A percentile compares a stretch with the other conserved stretches of the same genome.
Conservation (phyloP, 1,140 invertebrate species). For the Sycophila sp. region DNA sequence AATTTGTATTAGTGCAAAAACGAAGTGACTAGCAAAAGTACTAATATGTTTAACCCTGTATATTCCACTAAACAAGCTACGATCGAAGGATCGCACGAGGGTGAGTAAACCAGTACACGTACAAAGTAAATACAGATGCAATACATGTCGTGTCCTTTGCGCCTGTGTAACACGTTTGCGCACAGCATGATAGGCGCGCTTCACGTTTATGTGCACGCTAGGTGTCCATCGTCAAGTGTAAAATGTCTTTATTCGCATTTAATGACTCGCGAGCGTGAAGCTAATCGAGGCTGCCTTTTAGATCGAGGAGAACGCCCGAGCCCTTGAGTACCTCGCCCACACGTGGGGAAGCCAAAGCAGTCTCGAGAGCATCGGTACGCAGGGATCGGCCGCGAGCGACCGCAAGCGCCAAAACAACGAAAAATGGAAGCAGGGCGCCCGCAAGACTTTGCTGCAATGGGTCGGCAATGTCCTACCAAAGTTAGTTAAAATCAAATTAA, state of each 20-base stretch:
- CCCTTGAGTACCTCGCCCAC: slow-evolving; percentile 86
- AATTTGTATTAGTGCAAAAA: not conserved
- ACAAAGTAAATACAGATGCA: not conserved
- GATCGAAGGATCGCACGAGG: slow-evolving; percentile 66
- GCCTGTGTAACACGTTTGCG: not conserved
- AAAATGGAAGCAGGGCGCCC: slow-evolving; percentile 87
- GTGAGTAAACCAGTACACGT: slow-evolving; percentile 56
- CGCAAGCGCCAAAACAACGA: slow-evolving; percentile 67
- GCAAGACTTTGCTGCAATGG: slow-evolving; percentile 94
- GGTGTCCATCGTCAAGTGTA: slow-evolving; percentile 21
- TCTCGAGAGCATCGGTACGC: slow-evolving; percentile 77
- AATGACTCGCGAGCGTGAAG: not conserved
- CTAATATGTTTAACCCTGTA: slow-evolving; percentile 55
- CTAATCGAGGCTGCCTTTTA: slow-evolving; percentile 60
- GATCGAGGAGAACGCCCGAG: slow-evolving; percentile 96
- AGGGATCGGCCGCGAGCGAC: slow-evolving; percentile 71
- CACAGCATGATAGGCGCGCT: slow-evolving; percentile 42
- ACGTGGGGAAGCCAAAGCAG: slow-evolving; percentile 83
- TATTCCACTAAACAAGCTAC: slow-evolving; percentile 67
- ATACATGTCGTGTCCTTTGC: not conserved
- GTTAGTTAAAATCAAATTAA: slow-evolving; percentile 73
- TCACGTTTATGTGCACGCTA: slow-evolving; percentile 41
- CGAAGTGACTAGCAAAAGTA: slow-evolving; percentile 28
- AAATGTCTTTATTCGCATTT: not conserved
- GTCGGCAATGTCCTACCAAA: slow-evolving; percentile 92